Percentiles rank a stretch among this genome's conserved stretches.
These are phyloP conservation scores for Thinocorus orbignyianus DNA, from an alignment of 2,113 vertebrate species.

Conservation along the genomic window DNA sequence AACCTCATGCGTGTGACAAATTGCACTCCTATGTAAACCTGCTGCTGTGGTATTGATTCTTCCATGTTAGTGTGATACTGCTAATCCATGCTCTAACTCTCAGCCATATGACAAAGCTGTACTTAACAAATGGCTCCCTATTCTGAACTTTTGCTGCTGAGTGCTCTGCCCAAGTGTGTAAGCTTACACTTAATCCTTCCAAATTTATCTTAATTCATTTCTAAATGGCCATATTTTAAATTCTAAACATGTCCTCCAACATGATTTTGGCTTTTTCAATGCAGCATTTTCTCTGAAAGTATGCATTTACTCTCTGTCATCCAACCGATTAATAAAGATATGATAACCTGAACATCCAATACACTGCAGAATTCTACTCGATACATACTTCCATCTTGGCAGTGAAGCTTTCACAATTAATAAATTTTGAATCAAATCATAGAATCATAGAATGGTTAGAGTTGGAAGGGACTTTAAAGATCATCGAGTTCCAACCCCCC, in stretches of 20 bases:
- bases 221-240: neutral
- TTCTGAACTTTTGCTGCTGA: neutral
- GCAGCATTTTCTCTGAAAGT: neutral
- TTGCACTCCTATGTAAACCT: neutral
- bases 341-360: neutral
- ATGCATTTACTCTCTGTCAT: neutral
- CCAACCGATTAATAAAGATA: neutral
- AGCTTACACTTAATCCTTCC: neutral
- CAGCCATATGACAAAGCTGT: neutral
- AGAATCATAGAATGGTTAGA: too few relatives aligned
- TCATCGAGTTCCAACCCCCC: too few relatives aligned
- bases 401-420: neutral
- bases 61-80: neutral
- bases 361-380: neutral
- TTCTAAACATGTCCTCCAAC: neutral
- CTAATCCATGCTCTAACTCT: neutral
- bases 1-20: neutral
- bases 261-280: neutral
- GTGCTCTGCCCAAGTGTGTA: neutral
- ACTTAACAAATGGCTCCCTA: neutral
- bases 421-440: neutral
- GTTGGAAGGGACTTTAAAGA: too few relatives aligned
- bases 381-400: neutral
- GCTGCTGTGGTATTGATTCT: neutral
- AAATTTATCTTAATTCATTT: neutral